Evolutionary conservation across 2,888 invertebrate genomes (phyloP), one percentile per base, ranked within the genome.

Genomic region (Lymantria dispar): DNA sequence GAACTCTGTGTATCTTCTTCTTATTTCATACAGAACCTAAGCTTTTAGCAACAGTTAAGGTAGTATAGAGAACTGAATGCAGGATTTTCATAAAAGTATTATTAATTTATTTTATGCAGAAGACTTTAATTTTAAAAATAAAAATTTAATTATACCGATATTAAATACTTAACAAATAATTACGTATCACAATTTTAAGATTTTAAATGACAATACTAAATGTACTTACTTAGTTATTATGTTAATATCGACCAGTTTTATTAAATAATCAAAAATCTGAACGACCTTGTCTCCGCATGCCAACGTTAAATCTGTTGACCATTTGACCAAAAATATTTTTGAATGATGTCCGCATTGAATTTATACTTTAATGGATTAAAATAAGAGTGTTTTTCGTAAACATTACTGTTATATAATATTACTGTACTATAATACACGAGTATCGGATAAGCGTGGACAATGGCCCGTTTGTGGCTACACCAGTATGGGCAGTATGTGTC

Each of bases 221-320:
- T 43, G 7, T 36, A 39, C 33, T 36, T 31, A 43, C 11, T 39
- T n/a, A n/a, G 38, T 47, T 37, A 44, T 61, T 63, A 65, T 59
- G 63, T 44, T 66, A 65, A 65, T 65, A 61, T 57, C 42, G 44
- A 64, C 66, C 41, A 58, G 64, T 60, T 67, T 45, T 22, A 64
- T 67, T 54, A 56, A 58, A 67, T 57, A 54, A 62, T 64, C 60
- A 54, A 60, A 64, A 64, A 64, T 59, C 68, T 47, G 53, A 67
- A 68, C 74, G 82, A 76, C 82, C 83, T 83, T 81, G 83, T 64
- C 60, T 62, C 66, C 63, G 62, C 74, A 74, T 75, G 64, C 71
- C 66, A 60, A 68, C 60, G 64, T 64, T 75, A 79, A 81, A 77
- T 78, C 70, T 73, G 79, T 77, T 80, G 79, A 70, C 74, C 76